Evolutionary conservation across 2,888 invertebrate species (phyloP).

Genomic region (Holacanthella duospinosa): DNA sequence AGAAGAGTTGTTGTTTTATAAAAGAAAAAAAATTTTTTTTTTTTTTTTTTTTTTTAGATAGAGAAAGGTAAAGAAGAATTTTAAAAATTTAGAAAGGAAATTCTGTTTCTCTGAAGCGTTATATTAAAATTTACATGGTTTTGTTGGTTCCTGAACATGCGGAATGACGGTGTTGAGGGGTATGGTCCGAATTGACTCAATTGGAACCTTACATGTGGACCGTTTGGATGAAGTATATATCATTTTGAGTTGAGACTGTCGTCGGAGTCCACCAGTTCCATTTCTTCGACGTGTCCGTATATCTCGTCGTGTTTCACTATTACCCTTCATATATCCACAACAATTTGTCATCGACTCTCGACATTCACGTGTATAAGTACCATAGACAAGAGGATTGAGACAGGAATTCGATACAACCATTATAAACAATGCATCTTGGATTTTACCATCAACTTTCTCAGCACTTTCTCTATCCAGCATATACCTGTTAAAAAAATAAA

Average conservation of each 20-base stretch:
- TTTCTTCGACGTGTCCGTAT: background rate
- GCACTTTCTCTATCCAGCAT: conserved; percentile 60
- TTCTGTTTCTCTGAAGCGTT: too few species aligned
- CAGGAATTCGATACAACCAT: conserved; percentile 73
- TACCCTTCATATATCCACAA: background rate
- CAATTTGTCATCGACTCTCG: conserved; percentile 16
- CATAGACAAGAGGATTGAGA: conserved; percentile 49
- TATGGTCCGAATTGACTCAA: background rate
- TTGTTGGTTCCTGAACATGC: background rate
- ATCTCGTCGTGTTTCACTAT: background rate
- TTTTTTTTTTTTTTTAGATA: too few species aligned
- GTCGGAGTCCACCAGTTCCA: background rate
- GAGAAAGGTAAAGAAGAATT: too few species aligned
- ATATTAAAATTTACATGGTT: background rate
- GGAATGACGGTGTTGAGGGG: background rate
- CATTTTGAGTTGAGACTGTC: background rate
- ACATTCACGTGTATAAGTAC: conserved; percentile 16
- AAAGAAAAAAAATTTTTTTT: too few species aligned
- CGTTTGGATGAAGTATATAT: background rate
- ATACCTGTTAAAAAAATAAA: conserved; percentile 47
- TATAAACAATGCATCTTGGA: conserved; percentile 62
- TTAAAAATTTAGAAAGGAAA: too few species aligned
- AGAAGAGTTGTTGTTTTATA: too few species aligned
- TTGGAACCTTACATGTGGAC: background rate
- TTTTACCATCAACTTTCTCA: conserved; percentile 50